phyloP scores from a whole-genome alignment of 1,140 invertebrate species.

The Cydia pomonella region DNA sequence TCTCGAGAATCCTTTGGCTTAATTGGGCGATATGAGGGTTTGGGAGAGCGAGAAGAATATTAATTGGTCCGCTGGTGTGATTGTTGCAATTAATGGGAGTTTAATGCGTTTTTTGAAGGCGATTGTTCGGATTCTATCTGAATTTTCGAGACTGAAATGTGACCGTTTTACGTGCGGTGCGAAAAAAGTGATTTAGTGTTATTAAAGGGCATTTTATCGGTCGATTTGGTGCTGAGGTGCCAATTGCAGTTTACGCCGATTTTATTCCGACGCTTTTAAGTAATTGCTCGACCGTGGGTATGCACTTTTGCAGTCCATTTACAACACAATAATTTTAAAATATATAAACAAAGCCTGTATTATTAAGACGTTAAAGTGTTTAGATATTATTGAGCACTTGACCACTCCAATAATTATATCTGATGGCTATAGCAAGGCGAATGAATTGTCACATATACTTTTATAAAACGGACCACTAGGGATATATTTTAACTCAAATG shows the following conservation, averaged over 20 bases:
- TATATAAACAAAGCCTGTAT: too few species aligned
- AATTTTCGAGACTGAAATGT: conserved; percentile 6
- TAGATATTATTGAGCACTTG: too few species aligned
- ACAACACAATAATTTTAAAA: too few species aligned
- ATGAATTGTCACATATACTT: not conserved
- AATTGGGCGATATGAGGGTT: conserved; percentile 24
- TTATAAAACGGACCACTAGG: not conserved
- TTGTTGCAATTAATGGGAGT: conserved; percentile 13
- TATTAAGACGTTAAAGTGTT: too few species aligned
- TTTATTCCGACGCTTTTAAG: not conserved
- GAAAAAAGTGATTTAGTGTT: conserved; percentile 6
- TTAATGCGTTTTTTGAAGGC: conserved; percentile 15
- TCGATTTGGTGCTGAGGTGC: not conserved
- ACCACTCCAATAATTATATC: too few species aligned
- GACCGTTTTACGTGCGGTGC: not conserved
- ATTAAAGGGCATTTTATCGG: not conserved
- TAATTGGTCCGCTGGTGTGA: conserved; percentile 18
- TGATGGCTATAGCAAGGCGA: too few species aligned
- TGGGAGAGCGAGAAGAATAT: conserved; percentile 16
- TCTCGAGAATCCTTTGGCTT: conserved; percentile 6
- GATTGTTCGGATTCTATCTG: not conserved
- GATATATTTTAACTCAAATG: too few species aligned
- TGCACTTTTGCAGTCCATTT: too few species aligned
- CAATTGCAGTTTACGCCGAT: too few species aligned
- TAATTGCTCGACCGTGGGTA: not conserved